Evolutionary conservation across 2,113 vertebrate genomes (phyloP).

Genomic region (Electrona antarctica): DNA sequence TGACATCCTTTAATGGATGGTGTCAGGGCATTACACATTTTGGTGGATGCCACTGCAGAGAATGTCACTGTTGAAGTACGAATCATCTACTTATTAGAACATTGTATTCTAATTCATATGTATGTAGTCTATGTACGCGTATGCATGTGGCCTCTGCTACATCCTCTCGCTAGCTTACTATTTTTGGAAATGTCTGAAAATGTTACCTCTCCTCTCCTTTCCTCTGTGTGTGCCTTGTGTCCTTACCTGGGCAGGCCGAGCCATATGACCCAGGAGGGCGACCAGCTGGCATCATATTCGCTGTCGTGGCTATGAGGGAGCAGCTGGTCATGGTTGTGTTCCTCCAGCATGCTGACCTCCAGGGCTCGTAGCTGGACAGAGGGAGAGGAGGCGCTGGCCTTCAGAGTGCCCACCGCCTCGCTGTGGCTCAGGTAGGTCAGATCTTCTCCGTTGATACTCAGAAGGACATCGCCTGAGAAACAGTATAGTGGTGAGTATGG

Average conservation of each 20-base stretch:
- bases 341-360: constrained; percentile 90
- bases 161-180: no score
- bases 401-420: constrained; percentile 94
- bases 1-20: no score
- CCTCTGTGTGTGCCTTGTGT: neutral
- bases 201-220: neutral
- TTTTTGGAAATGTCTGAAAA: no score
- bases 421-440: constrained; percentile 94
- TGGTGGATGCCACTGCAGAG: no score
- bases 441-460: constrained; percentile 96
- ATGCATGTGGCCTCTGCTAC: no score
- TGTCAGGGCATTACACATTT: no score
- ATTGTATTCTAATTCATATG: no score
- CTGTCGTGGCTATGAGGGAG: constrained; percentile 85
- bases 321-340: constrained; percentile 84
- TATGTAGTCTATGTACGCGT: no score
- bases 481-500: no score
- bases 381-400: constrained; percentile 90
- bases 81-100: no score
- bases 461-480: constrained; percentile 87
- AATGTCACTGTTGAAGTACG: no score
- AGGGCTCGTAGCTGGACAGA: constrained; percentile 89
- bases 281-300: constrained; percentile 95
- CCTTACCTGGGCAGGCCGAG: constrained; percentile 91
- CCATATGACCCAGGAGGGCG: constrained; percentile 98